Percentiles rank a stretch among this genome's conserved stretches.
These are phyloP conservation scores for Abramis brama DNA, from an alignment of 2,113 vertebrate genomes.

Conservation along the genomic window DNA sequence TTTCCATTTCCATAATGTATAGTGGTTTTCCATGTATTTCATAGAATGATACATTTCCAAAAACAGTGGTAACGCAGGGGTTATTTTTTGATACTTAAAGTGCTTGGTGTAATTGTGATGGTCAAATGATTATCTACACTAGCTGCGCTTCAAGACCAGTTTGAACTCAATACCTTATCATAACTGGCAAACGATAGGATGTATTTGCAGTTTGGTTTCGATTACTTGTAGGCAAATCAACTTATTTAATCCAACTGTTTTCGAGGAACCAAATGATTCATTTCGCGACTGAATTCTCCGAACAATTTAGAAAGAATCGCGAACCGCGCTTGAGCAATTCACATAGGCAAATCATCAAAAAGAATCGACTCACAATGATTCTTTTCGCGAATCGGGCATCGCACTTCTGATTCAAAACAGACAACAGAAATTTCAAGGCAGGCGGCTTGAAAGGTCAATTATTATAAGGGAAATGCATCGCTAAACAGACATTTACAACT, in stretches of 20 bases:
- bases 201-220: not conserved
- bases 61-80: not conserved
- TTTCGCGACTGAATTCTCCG: not conserved
- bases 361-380: slow-evolving; percentile 11
- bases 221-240: not conserved
- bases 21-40: not conserved
- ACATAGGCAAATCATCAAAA: not conserved
- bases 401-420: slow-evolving; percentile 2
- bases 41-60: not conserved
- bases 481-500: not conserved
- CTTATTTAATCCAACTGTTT: not conserved
- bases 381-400: not conserved
- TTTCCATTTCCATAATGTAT: not conserved
- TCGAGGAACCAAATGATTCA: not conserved
- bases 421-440: not conserved
- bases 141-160: not conserved
- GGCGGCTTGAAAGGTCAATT: not conserved
- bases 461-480: not conserved
- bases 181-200: not conserved
- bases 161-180: not conserved
- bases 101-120: not conserved
- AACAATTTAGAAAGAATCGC: not conserved
- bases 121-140: not conserved
- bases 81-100: not conserved
- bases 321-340: not conserved